These are phyloP conservation scores for Pygmarrhopalites habei DNA, from an alignment of 1,140 invertebrate species.

Conservation along the genomic window DNA sequence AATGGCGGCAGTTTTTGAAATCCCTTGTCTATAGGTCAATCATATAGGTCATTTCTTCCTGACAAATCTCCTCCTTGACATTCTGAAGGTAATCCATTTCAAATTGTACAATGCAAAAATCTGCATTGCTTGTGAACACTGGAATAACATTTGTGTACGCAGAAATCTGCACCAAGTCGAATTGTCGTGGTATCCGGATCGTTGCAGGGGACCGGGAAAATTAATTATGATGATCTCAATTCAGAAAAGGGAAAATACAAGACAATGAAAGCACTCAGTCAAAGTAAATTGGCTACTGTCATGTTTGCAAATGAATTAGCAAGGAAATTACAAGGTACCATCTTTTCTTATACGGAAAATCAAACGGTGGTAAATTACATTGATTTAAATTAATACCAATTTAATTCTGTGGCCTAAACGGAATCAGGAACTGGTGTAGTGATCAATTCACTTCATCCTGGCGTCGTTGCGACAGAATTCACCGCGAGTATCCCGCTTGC, in stretches of 20 bases:
- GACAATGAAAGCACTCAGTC: conserved; percentile 61
- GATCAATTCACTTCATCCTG: too few relatives aligned
- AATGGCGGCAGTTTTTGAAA: too few relatives aligned
- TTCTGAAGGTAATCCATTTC: conserved; percentile 65
- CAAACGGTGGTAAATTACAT: too few relatives aligned
- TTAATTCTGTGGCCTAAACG: too few relatives aligned
- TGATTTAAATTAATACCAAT: too few relatives aligned
- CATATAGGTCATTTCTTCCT: conserved; percentile 85
- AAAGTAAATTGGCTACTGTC: conserved; percentile 84
- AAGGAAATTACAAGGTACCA: conserved; percentile 59
- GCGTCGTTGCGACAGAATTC: too few relatives aligned
- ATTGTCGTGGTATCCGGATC: conserved; percentile 70
- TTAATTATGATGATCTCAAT: conserved; percentile 71
- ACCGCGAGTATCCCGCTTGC: too few relatives aligned
- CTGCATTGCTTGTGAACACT: too few relatives aligned
- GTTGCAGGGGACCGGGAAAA: conserved; percentile 60
- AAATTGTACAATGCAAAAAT: too few relatives aligned
- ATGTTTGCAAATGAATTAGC: conserved; percentile 74
- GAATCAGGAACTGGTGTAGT: too few relatives aligned
- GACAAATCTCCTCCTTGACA: conserved; percentile 74
- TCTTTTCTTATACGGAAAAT: too few relatives aligned
- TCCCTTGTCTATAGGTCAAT: too few relatives aligned
- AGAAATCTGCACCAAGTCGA: conserved; percentile 64
- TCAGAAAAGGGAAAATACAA: conserved; percentile 62
- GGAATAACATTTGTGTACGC: conserved; percentile 52